phyloP scores from a whole-genome alignment of 2,113 vertebrate genomes.

The Calyptommatus sinebrachiatus region DNA sequence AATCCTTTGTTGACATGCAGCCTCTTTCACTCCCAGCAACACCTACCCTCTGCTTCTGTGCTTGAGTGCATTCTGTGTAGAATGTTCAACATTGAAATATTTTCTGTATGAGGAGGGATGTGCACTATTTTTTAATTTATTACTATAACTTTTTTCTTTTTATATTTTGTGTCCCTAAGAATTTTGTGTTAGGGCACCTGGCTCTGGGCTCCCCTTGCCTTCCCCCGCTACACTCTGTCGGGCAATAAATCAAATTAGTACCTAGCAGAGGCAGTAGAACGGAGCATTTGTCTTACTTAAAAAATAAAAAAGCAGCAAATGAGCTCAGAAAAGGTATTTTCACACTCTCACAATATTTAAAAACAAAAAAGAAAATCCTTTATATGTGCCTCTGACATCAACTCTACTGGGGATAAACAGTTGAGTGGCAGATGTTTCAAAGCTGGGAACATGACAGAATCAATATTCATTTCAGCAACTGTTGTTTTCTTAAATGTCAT shows the following conservation, averaged over 20 bases:
- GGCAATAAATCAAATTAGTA: neutral
- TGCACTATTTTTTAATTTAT: too few species aligned
- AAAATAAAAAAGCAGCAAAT: slow-evolving; percentile 8
- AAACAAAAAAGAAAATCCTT: neutral
- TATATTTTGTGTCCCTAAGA: too few species aligned
- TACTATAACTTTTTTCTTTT: too few species aligned
- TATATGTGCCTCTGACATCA: neutral
- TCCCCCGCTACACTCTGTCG: neutral
- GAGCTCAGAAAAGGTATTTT: neutral
- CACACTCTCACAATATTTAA: neutral
- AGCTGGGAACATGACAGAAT: neutral
- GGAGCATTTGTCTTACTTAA: neutral
- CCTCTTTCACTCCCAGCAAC: too few species aligned
- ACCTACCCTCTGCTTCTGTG: too few species aligned
- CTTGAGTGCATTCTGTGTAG: too few species aligned
- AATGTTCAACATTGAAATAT: too few species aligned
- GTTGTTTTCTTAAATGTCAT: neutral
- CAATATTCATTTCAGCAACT: neutral
- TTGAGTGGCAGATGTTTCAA: neutral
- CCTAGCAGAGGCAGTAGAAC: neutral
- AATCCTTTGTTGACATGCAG: too few species aligned
- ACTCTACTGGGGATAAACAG: neutral
- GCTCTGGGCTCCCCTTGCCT: too few species aligned
- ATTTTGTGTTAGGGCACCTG: too few species aligned
- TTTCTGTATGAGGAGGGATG: too few species aligned